Percentiles rank a stretch among this genome's conserved stretches.
Conservation (phyloP, 2,888 invertebrate genomes). For the Drosophila falleni region DNA sequence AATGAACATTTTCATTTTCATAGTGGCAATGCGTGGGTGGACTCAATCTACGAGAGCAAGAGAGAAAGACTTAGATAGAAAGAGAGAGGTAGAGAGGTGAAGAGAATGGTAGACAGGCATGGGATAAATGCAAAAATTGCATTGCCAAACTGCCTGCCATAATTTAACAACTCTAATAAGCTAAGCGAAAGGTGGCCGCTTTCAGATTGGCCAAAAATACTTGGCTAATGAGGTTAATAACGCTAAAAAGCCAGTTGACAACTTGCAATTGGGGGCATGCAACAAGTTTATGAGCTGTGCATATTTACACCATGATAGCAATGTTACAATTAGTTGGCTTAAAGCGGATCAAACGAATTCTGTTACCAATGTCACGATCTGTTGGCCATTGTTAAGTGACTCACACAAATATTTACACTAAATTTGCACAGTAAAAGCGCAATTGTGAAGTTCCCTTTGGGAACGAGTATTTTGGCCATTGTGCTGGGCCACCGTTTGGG, state of each 20-base stretch:
- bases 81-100: not conserved
- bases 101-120: conserved; percentile 6
- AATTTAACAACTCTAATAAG: conserved; percentile 78
- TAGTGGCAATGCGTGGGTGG: conserved; percentile 63
- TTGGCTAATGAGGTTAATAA: conserved; percentile 67
- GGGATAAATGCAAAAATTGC: conserved; percentile 28
- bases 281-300: conserved; percentile 33
- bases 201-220: conserved; percentile 61
- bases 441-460: conserved; percentile 20
- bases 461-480: conserved; percentile 6
- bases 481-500: conserved; percentile 18
- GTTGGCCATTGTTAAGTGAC: conserved; percentile 28
- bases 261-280: conserved; percentile 29
- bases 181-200: conserved; percentile 55
- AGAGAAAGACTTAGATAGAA: not conserved
- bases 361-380: conserved; percentile 45
- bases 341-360: not conserved
- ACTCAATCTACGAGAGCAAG: conserved; percentile 24
- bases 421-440: conserved; percentile 43
- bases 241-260: conserved; percentile 37
- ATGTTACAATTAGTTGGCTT: conserved; percentile 31
- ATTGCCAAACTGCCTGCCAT: conserved; percentile 64
- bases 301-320: conserved; percentile 30
- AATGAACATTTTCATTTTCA: conserved; percentile 77
- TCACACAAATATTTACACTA: conserved; percentile 40